A percentile compares a stretch with the other conserved stretches of the same genome.
phyloP scores from a whole-genome alignment of 2,888 invertebrate genomes.

The Drosophila putrida region DNA sequence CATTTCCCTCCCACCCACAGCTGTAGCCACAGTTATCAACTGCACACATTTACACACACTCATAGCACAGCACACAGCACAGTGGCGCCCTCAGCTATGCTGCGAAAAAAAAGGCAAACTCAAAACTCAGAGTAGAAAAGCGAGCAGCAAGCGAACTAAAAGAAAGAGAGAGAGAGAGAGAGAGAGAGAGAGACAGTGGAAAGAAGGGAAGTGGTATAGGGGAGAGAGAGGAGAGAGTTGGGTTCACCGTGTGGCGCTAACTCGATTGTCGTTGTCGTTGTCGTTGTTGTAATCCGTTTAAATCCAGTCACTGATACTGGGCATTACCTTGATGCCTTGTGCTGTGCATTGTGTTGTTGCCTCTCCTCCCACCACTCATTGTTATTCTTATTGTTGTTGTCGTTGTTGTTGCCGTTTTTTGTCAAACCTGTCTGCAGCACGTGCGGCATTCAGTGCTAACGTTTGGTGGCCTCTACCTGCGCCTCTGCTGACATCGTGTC shows the following conservation, averaged over 20 bases:
- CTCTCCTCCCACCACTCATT: not conserved
- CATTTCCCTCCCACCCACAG: not conserved
- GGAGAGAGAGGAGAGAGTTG: not conserved
- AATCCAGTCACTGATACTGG: constrained; percentile 79
- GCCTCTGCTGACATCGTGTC: constrained; percentile 11
- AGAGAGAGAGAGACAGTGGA: constrained; percentile 12
- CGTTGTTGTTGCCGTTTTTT: constrained; percentile 61
- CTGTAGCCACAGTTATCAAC: constrained; percentile 59
- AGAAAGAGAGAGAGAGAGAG: not conserved
- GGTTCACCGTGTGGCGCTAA: constrained; percentile 64
- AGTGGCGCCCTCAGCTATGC: constrained; percentile 27
- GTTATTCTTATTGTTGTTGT: constrained; percentile 21
- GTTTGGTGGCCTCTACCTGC: constrained; percentile 37
- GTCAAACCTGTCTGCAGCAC: constrained; percentile 80
- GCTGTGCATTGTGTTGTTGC: constrained; percentile 34
- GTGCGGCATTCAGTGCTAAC: constrained; percentile 63
- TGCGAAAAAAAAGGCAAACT: constrained; percentile 42
- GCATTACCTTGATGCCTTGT: constrained; percentile 64
- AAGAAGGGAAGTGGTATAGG: not conserved
- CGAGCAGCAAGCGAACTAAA: constrained; percentile 2
- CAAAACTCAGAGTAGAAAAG: constrained; percentile 35
- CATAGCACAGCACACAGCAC: constrained; percentile 10
- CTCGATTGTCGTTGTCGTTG: constrained; percentile 80
- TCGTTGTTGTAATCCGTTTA: constrained; percentile 78
- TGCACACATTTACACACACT: constrained; percentile 34